Percentiles rank a stretch among this genome's conserved stretches.
These are phyloP conservation scores for Trichomalopsis sarcophagae DNA, from an alignment of 1,140 invertebrate genomes.

Conservation along the genomic window DNA sequence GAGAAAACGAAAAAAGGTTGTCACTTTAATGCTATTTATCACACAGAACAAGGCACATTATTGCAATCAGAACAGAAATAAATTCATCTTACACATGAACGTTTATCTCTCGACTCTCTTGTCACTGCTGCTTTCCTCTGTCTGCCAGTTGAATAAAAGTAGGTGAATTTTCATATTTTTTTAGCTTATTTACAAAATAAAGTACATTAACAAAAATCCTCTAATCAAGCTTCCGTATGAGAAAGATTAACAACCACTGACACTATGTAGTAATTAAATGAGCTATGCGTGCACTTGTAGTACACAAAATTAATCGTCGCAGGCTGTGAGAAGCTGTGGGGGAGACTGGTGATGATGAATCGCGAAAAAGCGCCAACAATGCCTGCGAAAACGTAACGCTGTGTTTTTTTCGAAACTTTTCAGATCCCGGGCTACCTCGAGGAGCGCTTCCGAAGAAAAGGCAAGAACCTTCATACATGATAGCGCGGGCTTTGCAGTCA, in stretches of 20 bases:
- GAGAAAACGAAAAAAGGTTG: not conserved
- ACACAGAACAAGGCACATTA: not conserved
- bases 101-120: slow-evolving; percentile 24
- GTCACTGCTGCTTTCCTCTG: slow-evolving; percentile 31
- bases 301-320: not conserved
- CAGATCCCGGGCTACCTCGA: slow-evolving; percentile 73
- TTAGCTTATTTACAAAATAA: not conserved
- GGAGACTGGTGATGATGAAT: not conserved
- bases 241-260: not conserved
- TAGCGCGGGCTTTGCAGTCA: slow-evolving; percentile 53
- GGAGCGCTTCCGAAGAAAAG: slow-evolving; percentile 70
- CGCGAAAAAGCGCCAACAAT: not conserved
- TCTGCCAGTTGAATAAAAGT: slow-evolving; percentile 35
- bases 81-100: not conserved
- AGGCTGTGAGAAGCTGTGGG: not conserved
- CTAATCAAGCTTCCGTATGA: not conserved
- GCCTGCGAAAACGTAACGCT: slow-evolving; percentile 42
- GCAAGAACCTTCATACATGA: slow-evolving; percentile 69
- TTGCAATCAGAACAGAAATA: not conserved
- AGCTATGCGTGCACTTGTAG: not conserved
- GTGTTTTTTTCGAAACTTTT: slow-evolving; percentile 64
- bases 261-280: not conserved
- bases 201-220: not conserved
- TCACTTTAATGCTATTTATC: not conserved
- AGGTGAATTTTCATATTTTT: slow-evolving; percentile 45